These are phyloP conservation scores for Xiphophorus birchmanni DNA, from an alignment of 2,797 vertebrate genomes.

Conservation along the genomic window DNA sequence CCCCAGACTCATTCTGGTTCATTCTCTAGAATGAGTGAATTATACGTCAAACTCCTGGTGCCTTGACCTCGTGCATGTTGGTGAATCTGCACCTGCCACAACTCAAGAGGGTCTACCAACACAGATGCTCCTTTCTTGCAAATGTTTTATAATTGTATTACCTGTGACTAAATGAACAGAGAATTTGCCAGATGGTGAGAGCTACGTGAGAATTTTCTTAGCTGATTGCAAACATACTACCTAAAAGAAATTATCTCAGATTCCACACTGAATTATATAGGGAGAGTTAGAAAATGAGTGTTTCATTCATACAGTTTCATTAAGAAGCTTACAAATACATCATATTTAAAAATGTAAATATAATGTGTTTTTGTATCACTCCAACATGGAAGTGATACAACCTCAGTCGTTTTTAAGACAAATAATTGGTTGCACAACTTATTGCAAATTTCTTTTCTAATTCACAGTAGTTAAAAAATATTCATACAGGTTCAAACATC, in stretches of 20 bases:
- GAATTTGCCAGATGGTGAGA: not conserved
- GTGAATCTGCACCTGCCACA: slow-evolving; percentile 29
- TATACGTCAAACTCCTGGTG: slow-evolving; percentile 22
- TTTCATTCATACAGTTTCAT: not conserved
- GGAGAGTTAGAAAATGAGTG: not conserved
- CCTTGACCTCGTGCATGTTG: slow-evolving; percentile 21
- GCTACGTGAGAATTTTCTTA: not conserved
- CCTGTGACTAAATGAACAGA: slow-evolving; percentile 19
- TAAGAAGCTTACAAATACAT: not conserved
- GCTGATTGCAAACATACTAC: not conserved
- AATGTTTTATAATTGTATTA: slow-evolving; percentile 28
- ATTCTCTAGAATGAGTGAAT: slow-evolving; percentile 37
- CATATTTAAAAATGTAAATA: not conserved
- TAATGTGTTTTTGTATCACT: not conserved
- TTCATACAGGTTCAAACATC: not conserved
- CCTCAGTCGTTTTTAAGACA: not conserved
- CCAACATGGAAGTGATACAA: not conserved
- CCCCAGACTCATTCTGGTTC: slow-evolving; percentile 66
- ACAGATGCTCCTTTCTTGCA: slow-evolving; percentile 19
- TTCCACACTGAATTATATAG: not conserved
- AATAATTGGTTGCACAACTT: not conserved
- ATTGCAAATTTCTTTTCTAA: not conserved
- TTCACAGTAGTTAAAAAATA: not conserved
- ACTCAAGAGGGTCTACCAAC: slow-evolving; percentile 16
- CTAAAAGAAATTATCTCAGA: not conserved